These are phyloP conservation scores for Dromococcyx pavoninus DNA, from an alignment of 2,797 vertebrate genomes.

Conservation along the genomic window DNA sequence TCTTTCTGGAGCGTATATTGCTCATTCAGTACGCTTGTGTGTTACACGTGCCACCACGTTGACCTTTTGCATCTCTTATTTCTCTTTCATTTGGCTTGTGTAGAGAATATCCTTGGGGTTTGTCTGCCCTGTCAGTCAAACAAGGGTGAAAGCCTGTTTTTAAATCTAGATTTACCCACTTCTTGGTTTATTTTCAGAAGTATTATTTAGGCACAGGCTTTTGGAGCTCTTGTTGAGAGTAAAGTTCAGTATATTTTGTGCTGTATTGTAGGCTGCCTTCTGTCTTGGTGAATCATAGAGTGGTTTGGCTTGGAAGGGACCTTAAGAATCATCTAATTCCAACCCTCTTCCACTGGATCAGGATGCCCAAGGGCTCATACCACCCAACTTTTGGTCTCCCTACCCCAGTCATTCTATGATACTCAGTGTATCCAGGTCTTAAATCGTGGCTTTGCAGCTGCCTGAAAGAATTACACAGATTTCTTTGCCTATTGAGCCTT, in stretches of 20 bases:
- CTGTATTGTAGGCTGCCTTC: background rate
- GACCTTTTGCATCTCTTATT: conserved; percentile 28
- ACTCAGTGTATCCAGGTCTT: background rate
- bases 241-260: background rate
- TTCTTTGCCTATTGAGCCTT: background rate
- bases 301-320: too few species aligned
- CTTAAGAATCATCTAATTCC: too few species aligned
- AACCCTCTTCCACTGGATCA: too few species aligned
- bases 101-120: background rate
- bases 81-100: background rate
- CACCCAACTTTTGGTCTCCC: too few species aligned
- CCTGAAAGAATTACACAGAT: background rate
- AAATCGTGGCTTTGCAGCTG: background rate
- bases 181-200: background rate
- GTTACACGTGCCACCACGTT: background rate
- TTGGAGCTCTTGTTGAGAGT: background rate
- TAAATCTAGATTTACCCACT: background rate
- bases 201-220: background rate
- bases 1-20: background rate
- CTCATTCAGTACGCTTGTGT: background rate
- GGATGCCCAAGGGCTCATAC: too few species aligned
- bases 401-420: too few species aligned
- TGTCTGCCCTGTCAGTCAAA: background rate
- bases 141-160: background rate
- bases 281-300: background rate